phyloP scores from a whole-genome alignment of 2,797 vertebrate genomes.

The Muraenolepis orangiensis region DNA sequence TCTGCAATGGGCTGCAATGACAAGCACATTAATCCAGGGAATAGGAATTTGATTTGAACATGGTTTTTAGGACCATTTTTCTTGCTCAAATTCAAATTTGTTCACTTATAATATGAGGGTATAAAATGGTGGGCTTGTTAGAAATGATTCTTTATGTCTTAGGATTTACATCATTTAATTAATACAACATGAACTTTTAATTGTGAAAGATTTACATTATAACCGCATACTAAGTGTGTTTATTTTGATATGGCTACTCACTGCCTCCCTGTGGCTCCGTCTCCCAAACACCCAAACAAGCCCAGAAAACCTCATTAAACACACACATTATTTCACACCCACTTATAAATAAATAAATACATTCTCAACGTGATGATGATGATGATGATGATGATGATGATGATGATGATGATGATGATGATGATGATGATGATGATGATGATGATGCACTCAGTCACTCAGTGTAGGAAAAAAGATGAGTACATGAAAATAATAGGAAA shows the following conservation, averaged over 20 bases:
- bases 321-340: neutral
- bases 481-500: constrained; percentile 28
- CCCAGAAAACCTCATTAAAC: neutral
- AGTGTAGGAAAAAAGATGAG: constrained; percentile 23
- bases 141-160: neutral
- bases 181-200: neutral
- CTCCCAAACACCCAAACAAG: neutral
- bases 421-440: too few species aligned
- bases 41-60: neutral
- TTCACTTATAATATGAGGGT: too few species aligned
- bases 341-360: neutral
- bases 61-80: neutral
- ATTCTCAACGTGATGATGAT: neutral
- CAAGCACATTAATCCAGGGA: neutral
- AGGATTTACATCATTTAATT: neutral
- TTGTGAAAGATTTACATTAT: neutral
- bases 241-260: neutral
- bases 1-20: neutral
- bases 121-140: neutral
- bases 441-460: neutral
- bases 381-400: too few species aligned
- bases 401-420: too few species aligned
- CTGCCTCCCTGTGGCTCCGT: neutral
- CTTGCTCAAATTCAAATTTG: neutral
- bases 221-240: neutral